phyloP scores from a whole-genome alignment of 2,797 vertebrate genomes.

The Phoebastria nigripes region DNA sequence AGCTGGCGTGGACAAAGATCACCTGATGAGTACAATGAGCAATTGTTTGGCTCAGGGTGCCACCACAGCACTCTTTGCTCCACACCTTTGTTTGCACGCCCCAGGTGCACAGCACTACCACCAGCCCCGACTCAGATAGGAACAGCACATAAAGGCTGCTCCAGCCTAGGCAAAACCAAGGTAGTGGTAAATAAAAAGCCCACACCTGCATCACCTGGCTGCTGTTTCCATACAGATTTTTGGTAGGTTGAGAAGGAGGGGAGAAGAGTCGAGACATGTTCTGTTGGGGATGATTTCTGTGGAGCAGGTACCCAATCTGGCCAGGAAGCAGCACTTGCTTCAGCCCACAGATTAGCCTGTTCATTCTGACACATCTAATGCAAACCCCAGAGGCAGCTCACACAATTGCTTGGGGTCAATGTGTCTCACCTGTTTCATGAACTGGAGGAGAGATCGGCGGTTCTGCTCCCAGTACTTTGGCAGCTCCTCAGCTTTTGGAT shows the following conservation, averaged over 20 bases:
- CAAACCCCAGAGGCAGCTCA: neutral
- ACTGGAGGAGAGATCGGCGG: slow-evolving; percentile 85
- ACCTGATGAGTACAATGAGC: neutral
- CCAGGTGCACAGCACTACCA: neutral
- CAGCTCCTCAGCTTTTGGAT: slow-evolving; percentile 83
- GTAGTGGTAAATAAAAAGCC: neutral
- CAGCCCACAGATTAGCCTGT: neutral
- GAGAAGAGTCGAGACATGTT: neutral
- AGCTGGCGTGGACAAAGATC: neutral
- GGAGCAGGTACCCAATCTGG: neutral
- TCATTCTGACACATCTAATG: neutral
- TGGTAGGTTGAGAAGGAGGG: neutral
- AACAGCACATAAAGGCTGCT: neutral
- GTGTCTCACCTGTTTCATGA: slow-evolving; percentile 87
- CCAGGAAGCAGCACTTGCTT: neutral
- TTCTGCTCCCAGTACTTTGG: slow-evolving; percentile 92
- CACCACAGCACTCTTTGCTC: neutral
- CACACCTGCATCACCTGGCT: neutral
- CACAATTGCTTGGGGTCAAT: neutral
- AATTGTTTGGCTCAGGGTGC: slow-evolving; percentile 10
- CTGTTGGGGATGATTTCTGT: neutral
- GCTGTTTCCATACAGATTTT: neutral
- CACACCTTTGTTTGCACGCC: slow-evolving; percentile 48
- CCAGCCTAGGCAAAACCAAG: neutral
- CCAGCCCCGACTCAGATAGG: neutral